These are phyloP conservation scores for Clanis bilineata DNA, from an alignment of 2,888 invertebrate genomes.

Conservation along the genomic window DNA sequence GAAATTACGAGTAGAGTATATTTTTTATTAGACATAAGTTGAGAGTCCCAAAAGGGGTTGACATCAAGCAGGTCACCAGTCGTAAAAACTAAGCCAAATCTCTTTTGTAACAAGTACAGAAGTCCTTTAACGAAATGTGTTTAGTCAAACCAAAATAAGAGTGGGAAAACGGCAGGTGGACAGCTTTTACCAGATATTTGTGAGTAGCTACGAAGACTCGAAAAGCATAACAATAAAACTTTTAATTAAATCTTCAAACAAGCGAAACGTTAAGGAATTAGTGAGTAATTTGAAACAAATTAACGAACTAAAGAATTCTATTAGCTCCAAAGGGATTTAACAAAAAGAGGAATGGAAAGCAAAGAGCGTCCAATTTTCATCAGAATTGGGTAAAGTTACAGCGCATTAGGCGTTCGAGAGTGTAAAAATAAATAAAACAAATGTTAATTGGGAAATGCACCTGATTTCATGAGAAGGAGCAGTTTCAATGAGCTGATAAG, in stretches of 20 bases:
- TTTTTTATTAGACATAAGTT: too few relatives aligned
- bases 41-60: too few relatives aligned
- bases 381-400: not conserved
- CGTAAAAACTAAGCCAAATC: too few relatives aligned
- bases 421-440: not conserved
- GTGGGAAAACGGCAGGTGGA: too few relatives aligned
- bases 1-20: too few relatives aligned
- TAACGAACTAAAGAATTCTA: conserved; percentile 22
- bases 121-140: too few relatives aligned
- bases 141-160: too few relatives aligned
- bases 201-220: not conserved
- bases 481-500: not conserved
- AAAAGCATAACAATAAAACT: not conserved
- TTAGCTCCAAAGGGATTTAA: conserved; percentile 21
- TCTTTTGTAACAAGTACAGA: too few relatives aligned
- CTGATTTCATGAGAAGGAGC: not conserved
- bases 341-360: conserved; percentile 17
- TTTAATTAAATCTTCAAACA: not conserved
- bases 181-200: too few relatives aligned
- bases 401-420: not conserved
- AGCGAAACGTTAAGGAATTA: not conserved
- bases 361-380: conserved; percentile 5
- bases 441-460: not conserved
- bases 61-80: too few relatives aligned
- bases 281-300: conserved; percentile 17